Evolutionary conservation across 2,888 invertebrate species (phyloP), one percentile per base, ranked within the genome.

Genomic region (Lasioglossum morio): DNA sequence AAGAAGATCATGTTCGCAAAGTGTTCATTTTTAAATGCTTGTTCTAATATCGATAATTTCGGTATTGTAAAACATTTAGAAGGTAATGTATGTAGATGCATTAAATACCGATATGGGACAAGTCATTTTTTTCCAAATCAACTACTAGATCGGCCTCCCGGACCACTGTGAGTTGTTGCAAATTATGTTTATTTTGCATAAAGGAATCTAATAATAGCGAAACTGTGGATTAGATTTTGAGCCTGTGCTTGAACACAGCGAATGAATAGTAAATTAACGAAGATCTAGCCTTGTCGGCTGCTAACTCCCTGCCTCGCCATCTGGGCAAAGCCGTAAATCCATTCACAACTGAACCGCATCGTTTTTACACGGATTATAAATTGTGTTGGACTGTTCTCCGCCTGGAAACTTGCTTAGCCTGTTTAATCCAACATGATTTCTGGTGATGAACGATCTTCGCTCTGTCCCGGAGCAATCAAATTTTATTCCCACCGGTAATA

Each of bases 251-350:
- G 8, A 8, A 8, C 8, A 23, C 23, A 53, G 8, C 8, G 23
- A 53, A 53, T 23, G 53, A 53, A 53, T 66, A 66, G 30, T 66
- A 66, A 66, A 30, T 66, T 34, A 66, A 66, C 66, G 30, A 66
- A 66, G 66, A 66, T 34, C 66, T 8, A 8, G 16, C 30, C 5
- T 19, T 30, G 19, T 66, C 19, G 30, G 30, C 66, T 34, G 30
- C 7, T 16, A 66, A 34, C 34, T 66, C 7, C 19, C 19, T 19
- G 66, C 66, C 16, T 19, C 16, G 34, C 66, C 34, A 34, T 34
- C 66, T 66, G 30, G 7, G 66, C 7, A 66, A 14, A 7, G 16
- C 19, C 30, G 30, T 66, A 66, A 66, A 66, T 66, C 66, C 7
- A 34, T 66, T 63, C 19, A 34, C 19, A 8, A 30, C 66, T 19